A percentile compares a stretch with the other conserved stretches of the same genome.
phyloP scores from a whole-genome alignment of 2,888 invertebrate species.

The Meteorus colon region DNA sequence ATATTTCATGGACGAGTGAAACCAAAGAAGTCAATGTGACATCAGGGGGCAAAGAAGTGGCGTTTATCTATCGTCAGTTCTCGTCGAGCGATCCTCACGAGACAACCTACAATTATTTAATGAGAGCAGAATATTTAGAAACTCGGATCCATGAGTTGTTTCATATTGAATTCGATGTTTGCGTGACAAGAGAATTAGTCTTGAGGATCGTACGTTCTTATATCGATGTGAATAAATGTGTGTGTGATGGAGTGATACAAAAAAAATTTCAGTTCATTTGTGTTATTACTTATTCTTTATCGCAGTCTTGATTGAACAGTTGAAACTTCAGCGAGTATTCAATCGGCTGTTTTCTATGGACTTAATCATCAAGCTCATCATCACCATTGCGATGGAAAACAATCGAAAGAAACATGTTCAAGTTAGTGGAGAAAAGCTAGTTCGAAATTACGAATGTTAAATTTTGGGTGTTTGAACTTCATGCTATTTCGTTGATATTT shows the following conservation, averaged over 20 bases:
- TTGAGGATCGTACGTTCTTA: neutral
- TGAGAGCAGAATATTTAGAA: neutral
- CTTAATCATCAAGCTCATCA: neutral
- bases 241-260: neutral
- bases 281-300: neutral
- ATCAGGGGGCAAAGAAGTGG: neutral
- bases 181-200: neutral
- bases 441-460: neutral
- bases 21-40: conserved; percentile 1
- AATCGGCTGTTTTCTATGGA: neutral
- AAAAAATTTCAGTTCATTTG: neutral
- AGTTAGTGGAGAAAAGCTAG: neutral
- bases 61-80: neutral
- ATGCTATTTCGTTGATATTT: neutral
- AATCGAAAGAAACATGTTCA: conserved; percentile 9
- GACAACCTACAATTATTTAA: neutral
- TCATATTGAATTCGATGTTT: neutral
- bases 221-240: neutral
- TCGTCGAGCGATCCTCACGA: neutral
- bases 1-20: neutral
- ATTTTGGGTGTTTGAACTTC: neutral
- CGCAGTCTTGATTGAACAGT: neutral
- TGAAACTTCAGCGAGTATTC: neutral
- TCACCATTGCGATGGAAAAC: neutral
- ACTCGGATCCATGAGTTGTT: neutral